Base-by-base conservation (phyloP, 2,888 invertebrate species). In the Clunio marinus region DNA sequence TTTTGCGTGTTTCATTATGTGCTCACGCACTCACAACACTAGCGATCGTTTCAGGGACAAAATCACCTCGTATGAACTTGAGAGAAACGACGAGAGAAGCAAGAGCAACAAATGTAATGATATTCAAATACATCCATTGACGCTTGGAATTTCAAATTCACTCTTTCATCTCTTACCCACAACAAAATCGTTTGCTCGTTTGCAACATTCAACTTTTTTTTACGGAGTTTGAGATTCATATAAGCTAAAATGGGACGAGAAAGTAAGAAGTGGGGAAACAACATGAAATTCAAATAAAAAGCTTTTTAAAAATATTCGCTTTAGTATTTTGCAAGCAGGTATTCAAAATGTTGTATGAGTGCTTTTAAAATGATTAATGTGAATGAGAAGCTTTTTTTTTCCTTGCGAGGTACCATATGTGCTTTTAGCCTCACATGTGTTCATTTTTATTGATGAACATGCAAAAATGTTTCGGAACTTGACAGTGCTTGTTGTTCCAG, bases 381-480 rank as follows among this genome's bases (percentile, higher is more conserved):
- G 22, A 35, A 63, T 24, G 15, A 45, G 27, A 63, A 46, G n/a
- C 27, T 45, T 13, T 59, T 63, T 45, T 17, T 8, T 24, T 63
- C 24, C 27, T 25, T 35, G 5, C 45, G n/a, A n/a, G n/a, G n/a
- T n/a, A n/a, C n/a, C n/a, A n/a, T n/a, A n/a, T n/a, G n/a, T n/a
- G n/a, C n/a, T n/a, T n/a, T n/a, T n/a, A n/a, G n/a, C n/a, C n/a
- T n/a, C 17, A 20, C 25, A 46, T 63, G 46, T 63, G 63, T 63
- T 63, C 63, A 63, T n/a, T 63, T 63, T 63, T 63, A 63, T 63
- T 63, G 63, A 63, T 63, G 63, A 63, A 46, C 46, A 63, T 63
- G 63, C 63, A 63, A 57, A 51, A 57, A 27, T 41, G n/a, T n/a
- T n/a, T 41, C 17, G 17, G 51, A 51, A 22, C 51, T n/a, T 3